Conservation (phyloP, 2,113 vertebrate species). For the Coptodon rendalli region DNA sequence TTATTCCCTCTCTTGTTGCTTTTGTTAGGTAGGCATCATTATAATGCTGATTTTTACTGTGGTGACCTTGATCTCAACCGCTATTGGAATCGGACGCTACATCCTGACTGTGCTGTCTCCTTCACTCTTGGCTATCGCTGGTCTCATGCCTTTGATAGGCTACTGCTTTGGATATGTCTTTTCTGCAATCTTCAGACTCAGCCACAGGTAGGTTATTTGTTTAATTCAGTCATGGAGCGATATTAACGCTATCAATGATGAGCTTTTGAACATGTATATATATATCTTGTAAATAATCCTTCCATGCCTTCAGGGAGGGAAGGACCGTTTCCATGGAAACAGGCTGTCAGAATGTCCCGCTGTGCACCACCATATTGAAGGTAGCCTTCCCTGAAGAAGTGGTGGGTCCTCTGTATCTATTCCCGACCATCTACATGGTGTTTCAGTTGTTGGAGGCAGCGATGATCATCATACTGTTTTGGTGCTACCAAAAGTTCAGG, state of each 20-base stretch:
- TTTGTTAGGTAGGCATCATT: conserved; percentile 61
- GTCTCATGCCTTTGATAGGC: conserved; percentile 77
- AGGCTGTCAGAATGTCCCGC: conserved; percentile 76
- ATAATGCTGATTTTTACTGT: conserved; percentile 39
- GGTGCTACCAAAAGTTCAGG: conserved; percentile 52
- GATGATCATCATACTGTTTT: conserved; percentile 63
- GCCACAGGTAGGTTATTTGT: conserved; percentile 50
- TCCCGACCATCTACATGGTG: conserved; percentile 69
- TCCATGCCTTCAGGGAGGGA: conserved; percentile 55
- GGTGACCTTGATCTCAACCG: conserved; percentile 4
- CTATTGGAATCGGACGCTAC: conserved; percentile 15
- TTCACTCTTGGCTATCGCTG: conserved; percentile 61
- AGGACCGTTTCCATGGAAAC: conserved; percentile 76
- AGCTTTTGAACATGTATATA: neutral
- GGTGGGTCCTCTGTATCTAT: conserved; percentile 73
- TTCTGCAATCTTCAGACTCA: conserved; percentile 69
- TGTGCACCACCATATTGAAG: conserved; percentile 74
- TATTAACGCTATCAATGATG: no score
- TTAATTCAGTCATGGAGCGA: conserved; percentile 17
- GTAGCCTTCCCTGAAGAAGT: conserved; percentile 60
- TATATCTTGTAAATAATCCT: neutral
- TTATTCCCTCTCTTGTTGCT: neutral
- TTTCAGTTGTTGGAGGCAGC: conserved; percentile 72
- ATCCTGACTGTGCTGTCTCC: conserved; percentile 55
- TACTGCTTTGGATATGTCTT: conserved; percentile 75